Evolutionary conservation across 2,888 invertebrate genomes (phyloP).

Genomic region (Nemotelus pantherinus): DNA sequence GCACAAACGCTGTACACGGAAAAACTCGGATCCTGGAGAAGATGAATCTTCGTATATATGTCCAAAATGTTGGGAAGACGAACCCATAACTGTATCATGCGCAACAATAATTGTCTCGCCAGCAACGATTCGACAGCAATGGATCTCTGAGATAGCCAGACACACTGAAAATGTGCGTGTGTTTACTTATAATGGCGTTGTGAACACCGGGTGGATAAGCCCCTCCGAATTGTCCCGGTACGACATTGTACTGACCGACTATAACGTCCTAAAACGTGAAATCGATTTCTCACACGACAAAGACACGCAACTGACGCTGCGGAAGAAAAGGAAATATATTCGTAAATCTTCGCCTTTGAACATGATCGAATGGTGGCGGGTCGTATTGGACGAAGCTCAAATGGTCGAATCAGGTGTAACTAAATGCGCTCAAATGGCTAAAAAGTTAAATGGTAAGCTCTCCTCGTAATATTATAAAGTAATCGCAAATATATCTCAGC

Average conservation of each 20-base stretch:
- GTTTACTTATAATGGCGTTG: conserved; percentile 67
- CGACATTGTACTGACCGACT: conserved; percentile 79
- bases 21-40: conserved; percentile 54
- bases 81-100: conserved; percentile 62
- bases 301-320: conserved; percentile 61
- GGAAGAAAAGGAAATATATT: conserved; percentile 72
- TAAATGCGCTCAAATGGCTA: conserved; percentile 67
- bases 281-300: conserved; percentile 69
- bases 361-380: conserved; percentile 79
- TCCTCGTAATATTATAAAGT: not conserved
- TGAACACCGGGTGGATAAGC: conserved; percentile 62
- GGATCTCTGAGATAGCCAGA: conserved; percentile 75
- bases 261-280: conserved; percentile 72
- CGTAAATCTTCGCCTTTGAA: conserved; percentile 74
- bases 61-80: conserved; percentile 72
- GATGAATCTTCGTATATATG: conserved; percentile 67
- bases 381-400: conserved; percentile 83
- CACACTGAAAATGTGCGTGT: conserved; percentile 68
- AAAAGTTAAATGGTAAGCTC: conserved; percentile 56
- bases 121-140: conserved; percentile 73
- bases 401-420: conserved; percentile 74
- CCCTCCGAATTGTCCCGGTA: conserved; percentile 72
- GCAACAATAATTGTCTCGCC: conserved; percentile 81
- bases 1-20: conserved; percentile 72
- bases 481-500: not conserved